A percentile compares a stretch with the other conserved stretches of the same genome.
Conservation (phyloP, 2,113 vertebrate species). For the Prolemur simus region DNA sequence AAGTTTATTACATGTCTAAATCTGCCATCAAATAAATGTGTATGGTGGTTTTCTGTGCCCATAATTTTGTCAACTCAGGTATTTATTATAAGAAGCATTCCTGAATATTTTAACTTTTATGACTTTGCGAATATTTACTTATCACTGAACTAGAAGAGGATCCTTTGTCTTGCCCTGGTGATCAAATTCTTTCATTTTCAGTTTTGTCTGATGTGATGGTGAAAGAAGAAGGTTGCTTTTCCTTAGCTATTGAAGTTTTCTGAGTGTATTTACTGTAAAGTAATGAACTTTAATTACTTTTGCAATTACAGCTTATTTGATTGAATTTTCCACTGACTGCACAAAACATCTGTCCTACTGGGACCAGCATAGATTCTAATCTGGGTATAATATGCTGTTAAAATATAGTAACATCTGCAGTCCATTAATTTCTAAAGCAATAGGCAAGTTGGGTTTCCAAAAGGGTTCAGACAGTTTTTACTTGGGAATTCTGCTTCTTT, state of each 20-base stretch:
- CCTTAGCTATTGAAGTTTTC: conserved; percentile 67
- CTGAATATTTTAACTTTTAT: conserved; percentile 28
- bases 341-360: conserved; percentile 78
- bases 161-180: neutral
- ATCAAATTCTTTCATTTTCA: conserved; percentile 55
- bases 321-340: conserved; percentile 81
- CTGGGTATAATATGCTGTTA: conserved; percentile 65
- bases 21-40: neutral
- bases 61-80: conserved; percentile 37
- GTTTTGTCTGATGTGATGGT: conserved; percentile 53
- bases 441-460: conserved; percentile 61
- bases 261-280: conserved; percentile 76
- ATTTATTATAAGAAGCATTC: neutral
- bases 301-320: conserved; percentile 80
- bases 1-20: conserved; percentile 43
- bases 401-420: conserved; percentile 71
- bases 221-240: conserved; percentile 64
- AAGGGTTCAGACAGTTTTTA: neutral
- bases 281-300: conserved; percentile 84
- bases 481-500: conserved; percentile 56
- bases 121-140: conserved; percentile 54
- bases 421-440: conserved; percentile 70
- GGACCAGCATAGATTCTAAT: conserved; percentile 68
- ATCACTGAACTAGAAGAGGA: neutral
- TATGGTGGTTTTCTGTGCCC: conserved; percentile 13